Evolutionary conservation across 2,888 invertebrate species (phyloP).

Genomic region (Leptopterna dolabrata): DNA sequence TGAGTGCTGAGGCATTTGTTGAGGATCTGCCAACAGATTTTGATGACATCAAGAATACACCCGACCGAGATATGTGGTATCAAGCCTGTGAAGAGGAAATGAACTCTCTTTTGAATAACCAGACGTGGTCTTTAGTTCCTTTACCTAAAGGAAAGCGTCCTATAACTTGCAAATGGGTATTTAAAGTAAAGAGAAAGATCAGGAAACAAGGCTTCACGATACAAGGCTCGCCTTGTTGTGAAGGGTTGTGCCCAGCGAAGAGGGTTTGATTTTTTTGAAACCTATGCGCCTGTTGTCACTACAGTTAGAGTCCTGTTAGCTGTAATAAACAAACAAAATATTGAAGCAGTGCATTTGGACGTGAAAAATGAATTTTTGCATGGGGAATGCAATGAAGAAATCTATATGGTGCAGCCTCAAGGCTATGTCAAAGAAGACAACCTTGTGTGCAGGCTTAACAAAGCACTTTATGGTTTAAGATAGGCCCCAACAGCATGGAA

Average conservation of each 20-base stretch:
- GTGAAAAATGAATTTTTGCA: slow-evolving; percentile 50
- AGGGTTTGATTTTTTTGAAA: slow-evolving; percentile 22
- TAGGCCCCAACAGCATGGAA: slow-evolving; percentile 12
- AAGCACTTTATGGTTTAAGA: not conserved
- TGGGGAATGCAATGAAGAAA: slow-evolving; percentile 39
- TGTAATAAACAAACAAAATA: slow-evolving; percentile 31
- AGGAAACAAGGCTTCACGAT: not conserved
- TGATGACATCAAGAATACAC: too few species aligned
- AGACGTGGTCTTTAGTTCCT: too few species aligned
- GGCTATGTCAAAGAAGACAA: too few species aligned
- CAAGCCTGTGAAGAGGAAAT: too few species aligned
- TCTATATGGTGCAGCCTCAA: too few species aligned
- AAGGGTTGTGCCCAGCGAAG: not conserved
- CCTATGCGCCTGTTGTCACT: slow-evolving; percentile 19
- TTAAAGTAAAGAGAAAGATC: not conserved
- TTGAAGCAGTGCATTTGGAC: slow-evolving; percentile 32
- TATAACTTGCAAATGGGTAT: too few species aligned
- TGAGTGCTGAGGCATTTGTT: too few species aligned
- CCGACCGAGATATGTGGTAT: not conserved
- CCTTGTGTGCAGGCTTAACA: too few species aligned
- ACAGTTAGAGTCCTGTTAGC: not conserved
- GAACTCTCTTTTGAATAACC: too few species aligned
- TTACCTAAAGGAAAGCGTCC: too few species aligned
- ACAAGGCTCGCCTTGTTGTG: too few species aligned
- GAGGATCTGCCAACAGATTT: too few species aligned